phyloP scores from a whole-genome alignment of 2,888 invertebrate genomes.

The Didymodactylos carnosus region DNA sequence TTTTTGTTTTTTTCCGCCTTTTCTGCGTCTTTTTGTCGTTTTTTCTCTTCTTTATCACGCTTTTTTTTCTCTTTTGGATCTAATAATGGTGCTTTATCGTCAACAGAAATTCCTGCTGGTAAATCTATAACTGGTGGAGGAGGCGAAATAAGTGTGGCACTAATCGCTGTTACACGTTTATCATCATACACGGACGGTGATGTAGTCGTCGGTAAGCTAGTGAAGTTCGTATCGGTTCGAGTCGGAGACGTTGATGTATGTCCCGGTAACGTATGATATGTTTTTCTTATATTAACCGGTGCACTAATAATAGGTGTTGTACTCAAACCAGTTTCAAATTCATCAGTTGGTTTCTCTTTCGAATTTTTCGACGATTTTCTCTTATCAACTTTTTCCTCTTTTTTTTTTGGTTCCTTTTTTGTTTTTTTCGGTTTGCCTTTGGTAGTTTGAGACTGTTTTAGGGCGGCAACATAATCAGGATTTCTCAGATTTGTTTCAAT shows the following conservation, averaged over 20 bases:
- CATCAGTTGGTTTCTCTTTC: background rate
- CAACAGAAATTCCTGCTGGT: too few relatives aligned
- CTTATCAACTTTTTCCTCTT: background rate
- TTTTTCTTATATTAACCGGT: too few relatives aligned
- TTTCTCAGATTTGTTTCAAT: background rate
- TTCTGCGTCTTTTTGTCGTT: too few relatives aligned
- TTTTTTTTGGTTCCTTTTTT: background rate
- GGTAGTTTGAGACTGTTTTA: background rate
- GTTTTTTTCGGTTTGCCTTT: background rate
- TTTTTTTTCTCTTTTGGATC: slow-evolving; percentile 1
- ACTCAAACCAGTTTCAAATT: too few relatives aligned
- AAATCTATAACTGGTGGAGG: too few relatives aligned
- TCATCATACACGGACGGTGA: too few relatives aligned
- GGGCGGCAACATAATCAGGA: background rate
- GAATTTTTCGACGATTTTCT: background rate
- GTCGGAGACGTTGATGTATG: too few relatives aligned
- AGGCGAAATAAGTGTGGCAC: too few relatives aligned
- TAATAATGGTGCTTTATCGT: background rate
- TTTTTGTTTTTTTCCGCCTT: too few relatives aligned
- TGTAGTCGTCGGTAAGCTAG: background rate
- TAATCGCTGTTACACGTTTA: too few relatives aligned
- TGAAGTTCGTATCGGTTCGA: background rate
- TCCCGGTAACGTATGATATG: too few relatives aligned
- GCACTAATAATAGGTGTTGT: background rate
- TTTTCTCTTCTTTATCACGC: background rate